Evolutionary conservation across 1,140 invertebrate genomes (phyloP).

Genomic region (Papilio aristodemus): DNA sequence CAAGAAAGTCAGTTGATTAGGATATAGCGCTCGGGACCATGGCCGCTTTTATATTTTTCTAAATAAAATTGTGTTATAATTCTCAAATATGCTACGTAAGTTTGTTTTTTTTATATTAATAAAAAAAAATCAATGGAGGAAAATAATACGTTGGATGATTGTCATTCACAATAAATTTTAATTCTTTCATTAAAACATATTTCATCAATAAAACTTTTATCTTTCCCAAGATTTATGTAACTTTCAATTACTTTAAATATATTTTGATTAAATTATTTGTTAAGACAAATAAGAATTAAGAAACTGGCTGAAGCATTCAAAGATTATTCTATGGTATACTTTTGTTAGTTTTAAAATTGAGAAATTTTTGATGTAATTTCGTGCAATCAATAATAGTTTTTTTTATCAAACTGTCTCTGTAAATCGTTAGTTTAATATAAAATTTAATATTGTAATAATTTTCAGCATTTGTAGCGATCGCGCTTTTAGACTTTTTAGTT

Average conservation of each 20-base stretch:
- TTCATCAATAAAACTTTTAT: no score
- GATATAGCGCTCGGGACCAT: slow-evolving; percentile 16
- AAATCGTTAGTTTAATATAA: background rate
- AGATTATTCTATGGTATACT: no score
- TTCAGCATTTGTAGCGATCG: slow-evolving; percentile 58
- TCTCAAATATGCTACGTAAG: slow-evolving; percentile 26
- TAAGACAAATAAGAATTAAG: no score
- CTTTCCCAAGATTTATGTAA: no score
- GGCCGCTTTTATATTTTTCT: slow-evolving; percentile 31
- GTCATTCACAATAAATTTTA: no score
- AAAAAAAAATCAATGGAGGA: background rate
- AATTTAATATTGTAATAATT: slow-evolving; percentile 39
- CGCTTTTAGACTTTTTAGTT: slow-evolving; percentile 39
- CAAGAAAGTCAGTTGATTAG: slow-evolving; percentile 24
- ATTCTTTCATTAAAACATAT: no score
- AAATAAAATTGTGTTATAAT: slow-evolving; percentile 30
- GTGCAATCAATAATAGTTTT: no score
- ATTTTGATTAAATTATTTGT: background rate
- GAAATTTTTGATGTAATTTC: no score
- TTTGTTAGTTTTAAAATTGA: no score
- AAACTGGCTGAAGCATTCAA: no score
- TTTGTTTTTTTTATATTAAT: background rate
- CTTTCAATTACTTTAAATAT: background rate
- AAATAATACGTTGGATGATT: background rate
- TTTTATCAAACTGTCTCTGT: no score